These are phyloP conservation scores for Callinectes sapidus DNA, from an alignment of 2,888 invertebrate genomes.

Conservation along the genomic window DNA sequence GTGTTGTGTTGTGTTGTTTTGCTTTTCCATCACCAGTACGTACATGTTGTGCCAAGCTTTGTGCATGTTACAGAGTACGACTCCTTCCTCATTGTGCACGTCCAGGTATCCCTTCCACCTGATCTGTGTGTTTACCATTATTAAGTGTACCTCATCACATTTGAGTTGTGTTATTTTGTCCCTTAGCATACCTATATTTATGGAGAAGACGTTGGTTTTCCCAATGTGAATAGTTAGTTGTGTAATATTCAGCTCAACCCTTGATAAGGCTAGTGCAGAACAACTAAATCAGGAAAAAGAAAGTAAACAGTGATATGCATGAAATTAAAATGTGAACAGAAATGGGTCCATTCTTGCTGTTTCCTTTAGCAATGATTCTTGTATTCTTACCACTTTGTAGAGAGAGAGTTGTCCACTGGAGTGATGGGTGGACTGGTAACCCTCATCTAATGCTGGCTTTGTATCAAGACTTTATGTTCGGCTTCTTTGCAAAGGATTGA, in stretches of 20 bases:
- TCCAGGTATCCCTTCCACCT: neutral
- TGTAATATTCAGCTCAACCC: neutral
- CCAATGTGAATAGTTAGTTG: neutral
- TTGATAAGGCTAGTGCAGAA: neutral
- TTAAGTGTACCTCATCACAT: neutral
- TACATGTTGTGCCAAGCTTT: neutral
- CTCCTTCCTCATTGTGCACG: neutral
- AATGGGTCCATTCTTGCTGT: conserved; percentile 11
- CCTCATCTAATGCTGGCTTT: neutral
- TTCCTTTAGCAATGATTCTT: neutral
- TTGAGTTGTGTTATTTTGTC: neutral
- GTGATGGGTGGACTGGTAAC: neutral
- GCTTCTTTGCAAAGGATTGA: neutral
- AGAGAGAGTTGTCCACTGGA: neutral
- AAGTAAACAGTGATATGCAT: neutral
- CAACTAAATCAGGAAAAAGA: neutral
- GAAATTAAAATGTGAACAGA: neutral
- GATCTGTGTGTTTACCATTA: neutral
- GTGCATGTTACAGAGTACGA: neutral
- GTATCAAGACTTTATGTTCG: neutral
- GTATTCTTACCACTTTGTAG: neutral
- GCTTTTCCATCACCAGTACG: neutral
- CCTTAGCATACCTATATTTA: conserved; percentile 24
- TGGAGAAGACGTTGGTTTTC: neutral
- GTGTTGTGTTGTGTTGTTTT: neutral